Evolutionary conservation across 2,888 invertebrate genomes (phyloP).

Genomic region (Drosophila demipolita): DNA sequence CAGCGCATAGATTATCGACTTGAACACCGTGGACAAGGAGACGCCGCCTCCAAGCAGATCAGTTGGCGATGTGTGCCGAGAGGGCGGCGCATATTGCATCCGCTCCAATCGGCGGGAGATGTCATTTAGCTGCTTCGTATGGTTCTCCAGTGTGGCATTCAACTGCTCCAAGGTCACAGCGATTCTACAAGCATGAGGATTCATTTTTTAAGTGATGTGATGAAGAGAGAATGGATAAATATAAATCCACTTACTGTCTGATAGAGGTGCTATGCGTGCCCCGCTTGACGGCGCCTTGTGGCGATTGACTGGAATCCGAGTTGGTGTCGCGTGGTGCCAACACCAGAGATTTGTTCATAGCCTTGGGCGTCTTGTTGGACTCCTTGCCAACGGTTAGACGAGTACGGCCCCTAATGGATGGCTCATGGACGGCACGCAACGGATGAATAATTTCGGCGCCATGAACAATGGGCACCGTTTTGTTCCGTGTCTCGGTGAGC

Average conservation of each 20-base stretch:
- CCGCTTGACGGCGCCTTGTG: constrained; percentile 74
- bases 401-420: constrained; percentile 14
- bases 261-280: constrained; percentile 51
- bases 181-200: constrained; percentile 79
- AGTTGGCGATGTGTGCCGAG: constrained; percentile 34
- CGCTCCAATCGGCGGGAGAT: constrained; percentile 82
- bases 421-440: constrained; percentile 29
- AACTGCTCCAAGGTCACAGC: constrained; percentile 86
- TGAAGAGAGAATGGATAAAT: background rate
- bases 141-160: constrained; percentile 86
- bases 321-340: constrained; percentile 85
- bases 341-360: constrained; percentile 62
- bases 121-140: constrained; percentile 85
- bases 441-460: constrained; percentile 32
- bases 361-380: constrained; percentile 31
- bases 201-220: background rate
- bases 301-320: constrained; percentile 86
- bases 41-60: constrained; percentile 60
- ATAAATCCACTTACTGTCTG: constrained; percentile 63
- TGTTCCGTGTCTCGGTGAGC: constrained; percentile 91
- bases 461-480: constrained; percentile 87
- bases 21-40: constrained; percentile 75
- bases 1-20: constrained; percentile 75
- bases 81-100: constrained; percentile 78
- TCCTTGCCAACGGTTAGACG: constrained; percentile 13